Evolutionary conservation across 2,113 vertebrate species (phyloP).

Genomic region (Nothoprocta perdicaria): DNA sequence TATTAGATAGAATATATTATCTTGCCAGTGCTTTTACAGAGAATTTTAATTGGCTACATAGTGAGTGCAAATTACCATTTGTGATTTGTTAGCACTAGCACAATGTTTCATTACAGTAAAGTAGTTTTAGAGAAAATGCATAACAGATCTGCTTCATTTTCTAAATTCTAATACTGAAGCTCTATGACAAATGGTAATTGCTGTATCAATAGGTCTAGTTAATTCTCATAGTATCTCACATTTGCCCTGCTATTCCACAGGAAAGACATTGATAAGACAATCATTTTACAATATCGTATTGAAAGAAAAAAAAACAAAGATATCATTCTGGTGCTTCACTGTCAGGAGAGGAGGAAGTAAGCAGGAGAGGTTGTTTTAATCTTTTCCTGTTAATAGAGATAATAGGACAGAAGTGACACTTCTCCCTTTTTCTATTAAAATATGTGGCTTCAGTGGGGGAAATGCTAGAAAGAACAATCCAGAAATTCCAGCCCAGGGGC

Average conservation of each 20-base stretch:
- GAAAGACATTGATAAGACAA: background rate
- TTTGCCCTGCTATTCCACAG: background rate
- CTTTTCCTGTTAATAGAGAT: background rate
- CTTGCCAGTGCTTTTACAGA: slow-evolving; percentile 42
- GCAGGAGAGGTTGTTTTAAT: background rate
- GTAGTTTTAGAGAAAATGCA: background rate
- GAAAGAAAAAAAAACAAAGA: slow-evolving; percentile 5
- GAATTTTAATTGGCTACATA: slow-evolving; percentile 56
- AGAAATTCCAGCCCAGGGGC: background rate
- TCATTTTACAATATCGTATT: background rate
- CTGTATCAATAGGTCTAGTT: background rate
- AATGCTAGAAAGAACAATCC: background rate
- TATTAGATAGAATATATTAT: slow-evolving; percentile 48
- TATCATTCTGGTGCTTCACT: background rate
- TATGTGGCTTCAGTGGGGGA: background rate
- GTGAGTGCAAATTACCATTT: slow-evolving; percentile 46
- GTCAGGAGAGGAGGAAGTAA: background rate
- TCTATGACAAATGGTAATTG: slow-evolving; percentile 32
- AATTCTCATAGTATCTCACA: background rate
- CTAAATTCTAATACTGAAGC: background rate
- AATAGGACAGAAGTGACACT: background rate
- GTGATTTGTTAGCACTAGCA: slow-evolving; percentile 39
- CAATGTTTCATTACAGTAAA: slow-evolving; percentile 43
- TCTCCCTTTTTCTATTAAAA: background rate
- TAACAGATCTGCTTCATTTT: slow-evolving; percentile 27